A percentile compares a stretch with the other conserved stretches of the same genome.
Evolutionary conservation across 2,113 vertebrate genomes (phyloP).

Genomic region (Alectura lathami): DNA sequence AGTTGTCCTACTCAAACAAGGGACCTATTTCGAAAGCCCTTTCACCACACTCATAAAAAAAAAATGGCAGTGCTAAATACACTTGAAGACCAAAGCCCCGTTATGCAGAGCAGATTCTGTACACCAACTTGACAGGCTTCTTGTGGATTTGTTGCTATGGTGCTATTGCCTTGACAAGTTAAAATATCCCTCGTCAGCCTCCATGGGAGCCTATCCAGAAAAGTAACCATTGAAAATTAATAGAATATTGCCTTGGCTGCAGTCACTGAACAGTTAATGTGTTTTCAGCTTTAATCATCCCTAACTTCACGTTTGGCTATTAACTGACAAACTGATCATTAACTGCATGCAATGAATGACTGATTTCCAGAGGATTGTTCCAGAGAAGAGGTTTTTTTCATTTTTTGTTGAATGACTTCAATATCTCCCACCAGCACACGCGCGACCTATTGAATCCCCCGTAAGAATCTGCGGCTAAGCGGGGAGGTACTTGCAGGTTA

Average conservation of each 20-base stretch:
- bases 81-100: constrained; percentile 13
- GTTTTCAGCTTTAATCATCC: constrained; percentile 18
- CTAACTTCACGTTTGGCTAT: constrained; percentile 40
- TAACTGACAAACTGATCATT: constrained; percentile 33
- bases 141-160: neutral
- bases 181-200: constrained; percentile 8
- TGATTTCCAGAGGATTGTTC: neutral
- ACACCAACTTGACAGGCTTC: neutral
- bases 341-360: neutral
- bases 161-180: neutral
- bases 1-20: neutral
- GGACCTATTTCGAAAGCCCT: neutral
- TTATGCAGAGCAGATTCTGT: neutral
- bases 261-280: neutral
- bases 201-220: neutral
- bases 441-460: constrained; percentile 8
- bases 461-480: neutral
- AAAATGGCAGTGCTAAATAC: neutral
- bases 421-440: constrained; percentile 34
- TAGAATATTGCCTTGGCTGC: neutral
- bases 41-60: neutral
- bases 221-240: neutral
- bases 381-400: neutral
- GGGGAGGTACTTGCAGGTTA: constrained; percentile 36
- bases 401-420: neutral